Base-by-base conservation (phyloP, 2,888 invertebrate genomes). In the Creontiades dilutus region DNA sequence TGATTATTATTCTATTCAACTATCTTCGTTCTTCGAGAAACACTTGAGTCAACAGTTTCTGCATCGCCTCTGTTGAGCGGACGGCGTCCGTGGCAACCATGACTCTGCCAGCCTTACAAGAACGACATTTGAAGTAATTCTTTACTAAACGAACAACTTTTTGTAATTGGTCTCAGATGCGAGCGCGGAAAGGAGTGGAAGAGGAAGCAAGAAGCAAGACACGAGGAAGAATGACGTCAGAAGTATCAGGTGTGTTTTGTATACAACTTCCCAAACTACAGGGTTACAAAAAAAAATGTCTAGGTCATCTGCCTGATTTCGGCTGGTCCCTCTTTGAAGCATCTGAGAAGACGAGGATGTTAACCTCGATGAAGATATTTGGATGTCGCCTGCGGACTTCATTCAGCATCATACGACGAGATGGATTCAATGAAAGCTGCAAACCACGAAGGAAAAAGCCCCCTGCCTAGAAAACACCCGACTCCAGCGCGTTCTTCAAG, bases 151-250 rank as follows among this genome's bases (percentile, higher is more conserved):
- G 48, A 82, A n/a, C 89, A 61, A 81, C 57, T 81, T 89, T 89
- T 86, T 86, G 86, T 91, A 85, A 68, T 91, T 91, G 90, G 82
- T 90, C 91, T 90, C 90, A 91, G 91, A 91, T 91, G 82, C 85
- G 91, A 90, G 90, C 90, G 91, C 90, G 89, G 89, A 89, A 23
- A 16, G 89, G 82, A 89, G 89, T 37, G 61, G 82, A 57, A 82
- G 89, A 82, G 88, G 88, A 78, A 80, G 57, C 88, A 89, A 89
- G 89, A 82, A 47, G 28, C 81, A 81, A 81, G 89, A 89, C 46
- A 19, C 55, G 68, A 55, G 89, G 81, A 89, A 88, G 89, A 68
- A 37, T 89, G 84, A 84, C 88, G 86, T 19, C 55, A 23, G 84
- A 75, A 88, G 89, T 88, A 90, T 78, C 78, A 90, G 90, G 86